Base-by-base conservation (phyloP, 2,797 vertebrate species). In the Limnodromus scolopaceus region DNA sequence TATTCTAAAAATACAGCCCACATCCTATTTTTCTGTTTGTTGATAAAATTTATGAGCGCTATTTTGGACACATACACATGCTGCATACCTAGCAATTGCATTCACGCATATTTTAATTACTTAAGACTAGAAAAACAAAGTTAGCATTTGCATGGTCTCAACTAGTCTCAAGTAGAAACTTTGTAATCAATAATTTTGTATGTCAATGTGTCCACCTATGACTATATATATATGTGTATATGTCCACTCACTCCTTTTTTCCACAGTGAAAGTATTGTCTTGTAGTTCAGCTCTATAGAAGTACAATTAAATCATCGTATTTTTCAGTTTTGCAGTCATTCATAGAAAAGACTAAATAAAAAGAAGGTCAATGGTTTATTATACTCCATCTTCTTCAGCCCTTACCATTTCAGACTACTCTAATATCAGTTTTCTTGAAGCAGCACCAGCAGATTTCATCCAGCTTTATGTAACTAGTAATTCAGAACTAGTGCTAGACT, bases 1-100 rank as follows among this genome's bases (percentile, higher is more conserved):
- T 76, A 79, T 65, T 85, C 88, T 65, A 74, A 84, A 98, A 97
- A 96, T 97, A 72, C 72, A 96, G 87, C 91, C 95, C 70, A 51
- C 70, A 69, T 91, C 81, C 84, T 91, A 23, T 91, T 87, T 95
- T 87, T 90, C 79, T 82, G 20, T 82, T 95, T 95, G 89, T 65
- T 63, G 76, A 9, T 81, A 18, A 22, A 60, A 89, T 84, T 65
- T 75, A 90, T 22, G 10, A 95, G 85, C 63, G 77, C 87, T 49
- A 25, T 68, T 84, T 83, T 95, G 95, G 75, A 92, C 71, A 87
- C 87, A 64, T 45, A 39, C 24, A 90, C 38, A 19, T 84, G 72
- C 48, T 81, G 46, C 84, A 89, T 79, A 69, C 71, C 14, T 61
- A 87, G 53, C 72, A 93, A 87, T 90, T 94, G 57, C 76, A 82